Base-by-base conservation (phyloP, 2,888 invertebrate species). In the Pammene aurita region DNA sequence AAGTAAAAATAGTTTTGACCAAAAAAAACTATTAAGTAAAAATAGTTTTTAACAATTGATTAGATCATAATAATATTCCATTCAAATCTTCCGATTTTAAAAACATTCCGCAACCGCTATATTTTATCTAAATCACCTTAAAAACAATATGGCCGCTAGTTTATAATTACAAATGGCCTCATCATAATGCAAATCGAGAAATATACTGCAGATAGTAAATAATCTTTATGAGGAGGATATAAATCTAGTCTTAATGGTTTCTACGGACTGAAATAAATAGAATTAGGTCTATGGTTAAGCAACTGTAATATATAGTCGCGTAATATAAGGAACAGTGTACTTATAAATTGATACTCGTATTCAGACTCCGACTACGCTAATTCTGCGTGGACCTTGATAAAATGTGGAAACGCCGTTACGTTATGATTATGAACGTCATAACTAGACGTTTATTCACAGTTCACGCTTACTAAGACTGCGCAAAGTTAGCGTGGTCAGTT, bases 221-320 rank as follows among this genome's bases (percentile, higher is more conserved):
- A 66, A 60, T 44, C 34, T 44, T 66, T 54, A 66, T 60, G 54
- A 66, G 52, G 60, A 41, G 50, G 52, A 35, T 52, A 66, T 66
- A 66, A 66, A 66, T 66, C 52, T 66, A 50, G 44, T 54, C 50
- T 60, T 60, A 66, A 66, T 66, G 66, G 66, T 6, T 57, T 65
- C 56, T 48, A 38, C 14, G 57, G 58, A 38, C 50, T 41, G 58
- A 38, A 41, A 18, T 57, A 57, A 57, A 48, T 35, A 16, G 34
- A 46, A 34, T 35, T 61, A 48, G 35, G 48, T 46, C 46, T 46
- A 26, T 26, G 56, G 57, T 57, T 57, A 42, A 57, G 57, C 57
- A 57, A 57, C 18, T 11, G 57, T 42, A 26, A 26, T 26, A 26
- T 54, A 34, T 34, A 38, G n/a, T 41, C 18, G 56, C 42, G 16